Base-by-base conservation (phyloP, 2,797 vertebrate species). In the Enteromius argenteus region DNA sequence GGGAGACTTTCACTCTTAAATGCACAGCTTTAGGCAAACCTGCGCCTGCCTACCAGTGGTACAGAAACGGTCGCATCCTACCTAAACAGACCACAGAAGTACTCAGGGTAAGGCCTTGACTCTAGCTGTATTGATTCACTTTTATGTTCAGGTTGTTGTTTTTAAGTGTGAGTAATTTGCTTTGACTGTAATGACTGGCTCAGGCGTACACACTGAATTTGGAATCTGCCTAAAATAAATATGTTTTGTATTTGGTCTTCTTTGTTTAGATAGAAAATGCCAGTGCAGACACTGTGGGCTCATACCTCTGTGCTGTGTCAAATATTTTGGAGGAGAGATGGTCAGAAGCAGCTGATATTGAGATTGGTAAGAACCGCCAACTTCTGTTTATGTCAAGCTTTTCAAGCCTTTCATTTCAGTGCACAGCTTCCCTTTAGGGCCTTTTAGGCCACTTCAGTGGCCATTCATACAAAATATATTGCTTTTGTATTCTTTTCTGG, bases 1-100 rank as follows among this genome's bases (percentile, higher is more conserved):
- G 94, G n/a, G 85, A 90, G 73, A 89, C 90, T 0, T 73, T 95
- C 15, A 92, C 85, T 46, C 94, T 97, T 53, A 87, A 86, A 56
- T 97, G 96, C 56, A 86, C 89, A 72, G 96, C 96, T 42, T 93
- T 97, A 84, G 96, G 96, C 2, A 92, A 95, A 17, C 97, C 96
- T 5, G 86, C 92, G 30, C 96, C 96, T 19, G 67, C 77, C 56
- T 97, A 96, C 87, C 96, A 97, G 92, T 97, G 97, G 97, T 97
- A 97, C 92, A 91, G 81, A 86, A 97, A 97, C 46, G 96, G 97
- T 10, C 92, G 89, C 5, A 87, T 58, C 0, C 89, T 97, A 81
- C 88, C 78, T 10, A 89, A 94, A 75, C 90, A 92, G 73, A 95
- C 81, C 1, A 91, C 49, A 2, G 94, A 94, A 86, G 93, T 77